These are phyloP conservation scores for Oscheius myriophilus DNA, from an alignment of 2,888 invertebrate species.

Conservation along the genomic window DNA sequence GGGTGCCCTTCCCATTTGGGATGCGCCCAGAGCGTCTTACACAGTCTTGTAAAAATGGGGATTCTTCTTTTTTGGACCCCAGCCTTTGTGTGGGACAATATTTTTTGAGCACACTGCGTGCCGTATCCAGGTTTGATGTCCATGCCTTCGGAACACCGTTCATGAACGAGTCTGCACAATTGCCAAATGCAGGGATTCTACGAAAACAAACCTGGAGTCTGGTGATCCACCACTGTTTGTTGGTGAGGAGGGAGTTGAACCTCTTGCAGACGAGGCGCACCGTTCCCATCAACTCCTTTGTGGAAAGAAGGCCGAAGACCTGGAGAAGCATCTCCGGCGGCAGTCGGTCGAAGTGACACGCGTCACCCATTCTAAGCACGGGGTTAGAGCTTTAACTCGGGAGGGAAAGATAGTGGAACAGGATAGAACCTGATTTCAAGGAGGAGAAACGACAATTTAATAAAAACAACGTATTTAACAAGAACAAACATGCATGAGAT, in stretches of 20 bases:
- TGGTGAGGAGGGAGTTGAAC: conserved; percentile 35
- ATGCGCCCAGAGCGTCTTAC: too few species aligned
- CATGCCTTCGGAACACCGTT: too few species aligned
- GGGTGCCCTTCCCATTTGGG: too few species aligned
- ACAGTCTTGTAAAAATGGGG: too few species aligned
- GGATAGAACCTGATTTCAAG: neutral
- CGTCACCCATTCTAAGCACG: neutral
- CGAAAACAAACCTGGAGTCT: conserved; percentile 25
- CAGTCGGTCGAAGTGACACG: conserved; percentile 10
- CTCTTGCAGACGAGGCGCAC: conserved; percentile 31
- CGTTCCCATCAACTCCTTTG: conserved; percentile 13
- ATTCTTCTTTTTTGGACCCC: too few species aligned
- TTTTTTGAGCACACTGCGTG: too few species aligned
- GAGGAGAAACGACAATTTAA: neutral
- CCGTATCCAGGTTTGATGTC: too few species aligned
- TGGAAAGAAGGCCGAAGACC: conserved; percentile 14
- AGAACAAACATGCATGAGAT: neutral
- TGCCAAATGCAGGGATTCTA: too few species aligned
- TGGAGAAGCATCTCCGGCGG: conserved; percentile 23
- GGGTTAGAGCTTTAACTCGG: neutral
- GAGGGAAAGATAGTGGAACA: conserved; percentile 8
- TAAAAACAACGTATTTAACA: neutral
- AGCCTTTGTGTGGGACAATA: too few species aligned
- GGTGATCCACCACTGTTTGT: conserved; percentile 40
- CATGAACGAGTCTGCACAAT: too few species aligned